Percentiles rank a stretch among this genome's conserved stretches.
phyloP scores from a whole-genome alignment of 2,888 invertebrate species.

The Hoplodrina ambigua region DNA sequence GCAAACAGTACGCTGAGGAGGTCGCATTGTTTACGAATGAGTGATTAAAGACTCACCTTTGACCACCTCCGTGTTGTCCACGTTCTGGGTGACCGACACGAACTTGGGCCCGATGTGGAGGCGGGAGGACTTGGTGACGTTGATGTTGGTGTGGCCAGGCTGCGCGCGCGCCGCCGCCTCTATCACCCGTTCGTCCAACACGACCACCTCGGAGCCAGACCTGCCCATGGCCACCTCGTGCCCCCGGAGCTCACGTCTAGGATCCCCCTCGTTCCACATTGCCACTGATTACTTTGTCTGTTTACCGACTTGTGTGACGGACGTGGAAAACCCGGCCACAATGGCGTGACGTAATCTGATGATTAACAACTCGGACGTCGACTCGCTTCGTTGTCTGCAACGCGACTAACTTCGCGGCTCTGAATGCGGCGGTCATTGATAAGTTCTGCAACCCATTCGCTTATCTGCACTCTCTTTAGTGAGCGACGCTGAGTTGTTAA shows the following conservation, averaged over 20 bases:
- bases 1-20: slow-evolving; percentile 39
- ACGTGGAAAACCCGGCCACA: slow-evolving; percentile 62
- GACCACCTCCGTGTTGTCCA: slow-evolving; percentile 82
- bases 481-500: slow-evolving; percentile 19
- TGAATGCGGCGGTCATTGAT: slow-evolving; percentile 49
- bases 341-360: slow-evolving; percentile 64
- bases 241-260: slow-evolving; percentile 58
- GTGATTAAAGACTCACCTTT: slow-evolving; percentile 77
- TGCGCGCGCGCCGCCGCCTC: slow-evolving; percentile 64
- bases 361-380: slow-evolving; percentile 67
- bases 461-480: slow-evolving; percentile 59
- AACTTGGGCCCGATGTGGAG: slow-evolving; percentile 85
- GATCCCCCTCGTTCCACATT: slow-evolving; percentile 72
- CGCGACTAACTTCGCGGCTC: slow-evolving; percentile 73
- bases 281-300: slow-evolving; percentile 58
- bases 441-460: slow-evolving; percentile 51
- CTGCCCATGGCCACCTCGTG: slow-evolving; percentile 63
- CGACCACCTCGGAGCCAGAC: slow-evolving; percentile 73
- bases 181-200: slow-evolving; percentile 68
- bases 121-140: slow-evolving; percentile 78
- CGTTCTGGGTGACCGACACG: slow-evolving; percentile 81
- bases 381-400: slow-evolving; percentile 65
- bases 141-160: slow-evolving; percentile 75
- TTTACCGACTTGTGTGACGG: slow-evolving; percentile 43
- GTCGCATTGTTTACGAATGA: slow-evolving; percentile 56